These are phyloP conservation scores for Epicampocera succincta DNA, from an alignment of 2,888 invertebrate species.

Conservation along the genomic window DNA sequence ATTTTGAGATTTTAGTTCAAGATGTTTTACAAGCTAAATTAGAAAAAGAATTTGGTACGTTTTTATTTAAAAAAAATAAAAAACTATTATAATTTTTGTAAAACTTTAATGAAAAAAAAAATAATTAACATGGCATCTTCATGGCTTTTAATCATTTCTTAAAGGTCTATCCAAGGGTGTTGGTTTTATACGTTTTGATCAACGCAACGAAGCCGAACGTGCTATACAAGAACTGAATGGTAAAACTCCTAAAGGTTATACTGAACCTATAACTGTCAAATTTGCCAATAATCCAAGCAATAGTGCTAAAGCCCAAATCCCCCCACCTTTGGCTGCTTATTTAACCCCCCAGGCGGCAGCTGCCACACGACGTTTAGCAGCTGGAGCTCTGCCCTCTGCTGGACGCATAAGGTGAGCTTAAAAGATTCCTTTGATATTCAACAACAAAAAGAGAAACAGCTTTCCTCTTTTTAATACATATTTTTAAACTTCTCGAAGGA, in stretches of 20 bases:
- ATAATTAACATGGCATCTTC: constrained; percentile 14
- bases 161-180: constrained; percentile 95
- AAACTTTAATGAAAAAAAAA: background rate
- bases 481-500: background rate
- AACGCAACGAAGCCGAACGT: constrained; percentile 93
- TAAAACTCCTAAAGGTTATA: constrained; percentile 92
- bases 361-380: constrained; percentile 88
- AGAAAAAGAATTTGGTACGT: constrained; percentile 50
- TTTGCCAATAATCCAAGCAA: constrained; percentile 96
- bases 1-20: constrained; percentile 45
- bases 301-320: constrained; percentile 88
- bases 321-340: constrained; percentile 92
- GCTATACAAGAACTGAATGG: constrained; percentile 96
- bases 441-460: background rate
- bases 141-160: constrained; percentile 32
- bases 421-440: background rate
- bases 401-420: constrained; percentile 89
- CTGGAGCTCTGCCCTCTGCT: constrained; percentile 87
- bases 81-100: constrained; percentile 1
- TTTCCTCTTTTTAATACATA: background rate
- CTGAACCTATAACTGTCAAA: constrained; percentile 95
- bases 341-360: constrained; percentile 88
- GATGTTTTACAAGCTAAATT: constrained; percentile 49
- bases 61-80: constrained; percentile 15
- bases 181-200: constrained; percentile 96